Percentiles rank a stretch among this genome's conserved stretches.
These are phyloP conservation scores for Erebia aethiops DNA, from an alignment of 2,888 invertebrate species.

Conservation along the genomic window DNA sequence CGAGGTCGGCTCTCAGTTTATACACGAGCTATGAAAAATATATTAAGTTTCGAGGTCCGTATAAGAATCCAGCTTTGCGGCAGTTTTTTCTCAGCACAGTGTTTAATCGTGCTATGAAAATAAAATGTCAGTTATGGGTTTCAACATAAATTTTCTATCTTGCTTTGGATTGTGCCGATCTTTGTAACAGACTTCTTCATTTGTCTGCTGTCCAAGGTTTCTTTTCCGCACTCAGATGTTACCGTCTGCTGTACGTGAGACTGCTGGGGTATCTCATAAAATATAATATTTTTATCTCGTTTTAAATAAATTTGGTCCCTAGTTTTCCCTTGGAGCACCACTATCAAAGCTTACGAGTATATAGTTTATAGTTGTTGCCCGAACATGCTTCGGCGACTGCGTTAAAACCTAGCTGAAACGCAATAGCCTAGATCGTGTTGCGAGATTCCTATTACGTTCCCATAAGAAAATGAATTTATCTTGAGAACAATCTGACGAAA, in stretches of 20 bases:
- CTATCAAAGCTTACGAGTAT: background rate
- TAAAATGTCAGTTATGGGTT: background rate
- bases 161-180: too few species aligned
- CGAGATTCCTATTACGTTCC: conserved; percentile 57
- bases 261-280: background rate
- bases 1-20: conserved; percentile 17
- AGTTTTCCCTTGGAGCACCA: background rate
- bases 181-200: too few species aligned
- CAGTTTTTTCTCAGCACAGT: too few species aligned
- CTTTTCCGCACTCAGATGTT: too few species aligned
- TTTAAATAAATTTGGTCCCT: background rate
- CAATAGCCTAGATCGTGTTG: conserved; percentile 55
- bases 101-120: background rate
- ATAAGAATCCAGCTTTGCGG: too few species aligned
- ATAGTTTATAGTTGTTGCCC: conserved; percentile 32
- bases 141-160: background rate
- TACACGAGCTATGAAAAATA: background rate
- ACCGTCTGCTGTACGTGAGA: too few species aligned
- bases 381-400: conserved; percentile 50
- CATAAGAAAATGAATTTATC: conserved; percentile 54
- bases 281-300: background rate
- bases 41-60: background rate
- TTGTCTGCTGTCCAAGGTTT: too few species aligned
- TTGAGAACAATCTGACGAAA: conserved; percentile 28
- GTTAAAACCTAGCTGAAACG: conserved; percentile 47